Percentiles rank a stretch among this genome's conserved stretches.
Conservation (phyloP, 30 jellyfish, hydroid and myxozoan species). For the Pseudorhiza aurosa region DNA sequence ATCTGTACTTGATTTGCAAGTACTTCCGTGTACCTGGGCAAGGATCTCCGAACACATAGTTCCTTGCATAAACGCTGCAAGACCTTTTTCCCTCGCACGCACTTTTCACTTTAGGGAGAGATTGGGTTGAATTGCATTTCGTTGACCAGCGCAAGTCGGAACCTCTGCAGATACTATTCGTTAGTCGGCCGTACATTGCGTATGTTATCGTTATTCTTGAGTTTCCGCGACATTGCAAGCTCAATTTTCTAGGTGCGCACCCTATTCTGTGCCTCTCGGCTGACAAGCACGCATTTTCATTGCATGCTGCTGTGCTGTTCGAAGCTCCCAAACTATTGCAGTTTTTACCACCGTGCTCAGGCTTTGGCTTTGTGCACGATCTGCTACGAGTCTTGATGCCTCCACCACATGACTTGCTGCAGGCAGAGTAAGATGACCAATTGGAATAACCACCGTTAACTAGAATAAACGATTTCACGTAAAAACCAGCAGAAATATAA, state of each 20-base stretch:
- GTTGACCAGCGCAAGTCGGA: constrained; percentile 16
- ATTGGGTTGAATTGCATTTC: constrained; percentile 23
- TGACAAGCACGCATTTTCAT: constrained; percentile 32
- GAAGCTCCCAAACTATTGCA: constrained; percentile 39
- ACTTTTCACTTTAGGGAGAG: constrained; percentile 18
- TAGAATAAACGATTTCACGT: not conserved
- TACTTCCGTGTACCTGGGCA: constrained; percentile 46
- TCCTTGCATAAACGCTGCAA: constrained; percentile 36
- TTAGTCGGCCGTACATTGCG: constrained; percentile 49
- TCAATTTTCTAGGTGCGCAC: constrained; percentile 1
- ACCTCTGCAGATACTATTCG: constrained; percentile 18
- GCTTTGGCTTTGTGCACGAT: constrained; percentile 50
- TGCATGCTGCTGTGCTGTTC: constrained; percentile 3
- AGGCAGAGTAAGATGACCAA: constrained; percentile 42
- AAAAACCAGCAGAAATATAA: not conserved
- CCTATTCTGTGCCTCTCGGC: not conserved
- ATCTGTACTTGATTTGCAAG: constrained; percentile 52
- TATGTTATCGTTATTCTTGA: constrained; percentile 41
- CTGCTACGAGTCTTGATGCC: constrained; percentile 53
- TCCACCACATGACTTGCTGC: constrained; percentile 69
- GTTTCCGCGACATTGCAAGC: constrained; percentile 17
- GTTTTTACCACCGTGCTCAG: constrained; percentile 38
- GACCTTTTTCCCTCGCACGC: constrained; percentile 30
- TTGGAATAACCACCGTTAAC: constrained; percentile 71
- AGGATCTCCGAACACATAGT: constrained; percentile 62